Evolutionary conservation across 1,140 invertebrate species (phyloP), one percentile per base, ranked within the genome.

Genomic region (Mesaphorura yosii): DNA sequence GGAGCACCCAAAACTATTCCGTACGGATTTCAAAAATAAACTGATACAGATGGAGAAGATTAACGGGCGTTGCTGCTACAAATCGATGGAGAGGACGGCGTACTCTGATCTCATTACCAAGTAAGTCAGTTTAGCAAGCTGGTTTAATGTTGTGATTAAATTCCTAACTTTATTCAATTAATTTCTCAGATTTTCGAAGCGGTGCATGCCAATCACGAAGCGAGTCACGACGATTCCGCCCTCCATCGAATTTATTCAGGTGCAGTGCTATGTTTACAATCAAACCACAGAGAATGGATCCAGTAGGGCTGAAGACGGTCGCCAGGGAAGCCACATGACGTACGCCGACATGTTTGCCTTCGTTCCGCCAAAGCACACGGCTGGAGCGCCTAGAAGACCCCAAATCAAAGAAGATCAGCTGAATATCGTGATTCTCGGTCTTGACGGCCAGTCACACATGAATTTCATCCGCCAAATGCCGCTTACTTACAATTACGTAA

Each of bases 271-370:
- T 20, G 52, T 39, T 28, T 20, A 27, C 14, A 51, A 12, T 17
- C n/a, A 37, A 7, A 17, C 46, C 20, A 42, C 15, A 22, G 12
- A 44, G 27, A 49, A 31, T 17, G 19, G n/a, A n/a, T n/a, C n/a
- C n/a, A n/a, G n/a, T n/a, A n/a, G n/a, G n/a, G n/a, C n/a, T n/a
- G 3, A 23, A 46, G 2, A 20, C 17, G 15, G 20, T 42, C 17
- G 17, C 22, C 5, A 26, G n/a, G n/a, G n/a, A 19, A 20, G n/a
- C 12, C 31, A 39, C 19, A 48, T 53, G 19, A 58, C 84, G 37
- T 82, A 83, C 61, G 73, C 75, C 62, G 80, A 86, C 59, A 82
- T 77, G 59, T 80, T 81, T 61, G 72, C 79, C 17, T 85, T 84
- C 64, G 73, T 76, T 5, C 75, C 75, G 2, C 12, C 58, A 4